Evolutionary conservation across 2,888 invertebrate genomes (phyloP).

Genomic region (Halictus quadricinctus): DNA sequence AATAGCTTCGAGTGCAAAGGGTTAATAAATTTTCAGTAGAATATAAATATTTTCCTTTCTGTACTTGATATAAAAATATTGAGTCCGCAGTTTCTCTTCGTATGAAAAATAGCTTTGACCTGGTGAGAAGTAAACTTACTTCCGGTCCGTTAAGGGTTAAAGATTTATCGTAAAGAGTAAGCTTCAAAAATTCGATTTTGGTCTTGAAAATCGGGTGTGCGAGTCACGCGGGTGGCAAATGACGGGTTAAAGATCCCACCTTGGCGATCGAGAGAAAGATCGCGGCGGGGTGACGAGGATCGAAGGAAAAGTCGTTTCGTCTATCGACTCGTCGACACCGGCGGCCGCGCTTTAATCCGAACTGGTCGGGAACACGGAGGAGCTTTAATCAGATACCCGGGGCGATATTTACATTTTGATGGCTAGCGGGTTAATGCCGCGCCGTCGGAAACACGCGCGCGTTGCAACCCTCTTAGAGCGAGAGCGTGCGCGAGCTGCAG

Average conservation of each 20-base stretch:
- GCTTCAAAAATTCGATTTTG: neutral
- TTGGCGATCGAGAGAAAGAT: neutral
- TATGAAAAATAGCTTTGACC: too few species aligned
- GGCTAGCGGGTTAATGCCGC: conserved; percentile 49
- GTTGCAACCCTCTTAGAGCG: conserved; percentile 62
- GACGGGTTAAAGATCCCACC: neutral
- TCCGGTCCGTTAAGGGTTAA: too few species aligned
- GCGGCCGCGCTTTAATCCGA: conserved; percentile 37
- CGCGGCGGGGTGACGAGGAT: neutral
- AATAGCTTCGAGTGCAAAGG: too few species aligned
- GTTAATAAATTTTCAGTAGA: too few species aligned
- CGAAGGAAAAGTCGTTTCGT: neutral
- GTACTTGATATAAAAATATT: too few species aligned
- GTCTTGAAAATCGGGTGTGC: neutral
- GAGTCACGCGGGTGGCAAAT: too few species aligned
- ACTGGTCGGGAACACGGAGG: conserved; percentile 34
- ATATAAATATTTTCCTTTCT: too few species aligned
- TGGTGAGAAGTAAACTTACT: too few species aligned
- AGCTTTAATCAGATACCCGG: conserved; percentile 63
- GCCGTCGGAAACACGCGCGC: conserved; percentile 23
- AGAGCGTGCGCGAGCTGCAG: neutral
- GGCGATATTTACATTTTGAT: conserved; percentile 69
- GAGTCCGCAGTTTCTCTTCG: too few species aligned
- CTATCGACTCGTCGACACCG: conserved; percentile 22
- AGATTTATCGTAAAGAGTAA: too few species aligned